phyloP scores from a whole-genome alignment of 2,113 vertebrate genomes.

The Spermophilus dauricus region DNA sequence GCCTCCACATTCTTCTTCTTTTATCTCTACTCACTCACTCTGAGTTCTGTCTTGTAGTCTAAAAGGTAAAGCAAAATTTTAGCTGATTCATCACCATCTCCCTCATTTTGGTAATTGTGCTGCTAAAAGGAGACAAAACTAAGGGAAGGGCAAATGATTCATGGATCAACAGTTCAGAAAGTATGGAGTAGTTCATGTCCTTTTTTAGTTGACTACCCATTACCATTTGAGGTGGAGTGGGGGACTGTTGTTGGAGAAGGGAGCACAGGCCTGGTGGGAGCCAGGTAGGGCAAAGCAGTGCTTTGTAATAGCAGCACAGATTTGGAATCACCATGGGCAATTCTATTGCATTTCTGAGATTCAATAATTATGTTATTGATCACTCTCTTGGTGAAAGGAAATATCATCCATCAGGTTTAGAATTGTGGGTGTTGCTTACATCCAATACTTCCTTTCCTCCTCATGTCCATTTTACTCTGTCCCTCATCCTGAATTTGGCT shows the following conservation, averaged over 20 bases:
- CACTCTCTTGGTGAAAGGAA: background rate
- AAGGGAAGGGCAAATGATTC: constrained; percentile 58
- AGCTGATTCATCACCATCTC: constrained; percentile 45
- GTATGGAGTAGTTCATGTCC: background rate
- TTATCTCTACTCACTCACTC: background rate
- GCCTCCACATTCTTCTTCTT: background rate
- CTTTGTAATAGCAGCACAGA: background rate
- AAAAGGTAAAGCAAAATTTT: constrained; percentile 61
- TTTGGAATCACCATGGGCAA: background rate
- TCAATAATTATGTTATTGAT: background rate
- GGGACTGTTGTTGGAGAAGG: background rate
- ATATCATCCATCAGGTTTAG: background rate
- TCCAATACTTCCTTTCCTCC: background rate
- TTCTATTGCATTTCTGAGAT: constrained; percentile 8
- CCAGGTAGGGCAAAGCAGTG: background rate
- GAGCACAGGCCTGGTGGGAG: background rate
- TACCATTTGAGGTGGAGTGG: background rate
- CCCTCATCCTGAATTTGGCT: background rate
- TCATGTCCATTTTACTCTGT: background rate
- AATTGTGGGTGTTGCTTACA: background rate
- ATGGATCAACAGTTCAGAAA: constrained; percentile 41
- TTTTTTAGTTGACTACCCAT: background rate
- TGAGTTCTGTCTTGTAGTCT: constrained; percentile 14
- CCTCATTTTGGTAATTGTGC: constrained; percentile 40
- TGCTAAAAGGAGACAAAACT: constrained; percentile 5